Conservation (phyloP, 2,113 vertebrate genomes). For the Bubo blakistoni region DNA sequence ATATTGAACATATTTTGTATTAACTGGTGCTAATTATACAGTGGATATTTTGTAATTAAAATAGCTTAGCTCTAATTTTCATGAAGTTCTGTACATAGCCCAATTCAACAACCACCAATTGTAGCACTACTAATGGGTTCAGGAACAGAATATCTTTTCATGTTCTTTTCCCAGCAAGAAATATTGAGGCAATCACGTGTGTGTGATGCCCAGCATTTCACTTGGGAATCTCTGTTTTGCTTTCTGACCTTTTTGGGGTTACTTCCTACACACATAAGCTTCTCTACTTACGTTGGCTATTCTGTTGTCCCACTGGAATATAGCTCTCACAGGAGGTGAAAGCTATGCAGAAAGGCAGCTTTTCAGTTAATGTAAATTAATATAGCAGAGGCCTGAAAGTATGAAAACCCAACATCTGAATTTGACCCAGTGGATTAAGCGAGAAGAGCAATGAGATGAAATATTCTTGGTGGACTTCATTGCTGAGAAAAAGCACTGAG, state of each 20-base stretch:
- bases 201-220: neutral
- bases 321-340: neutral
- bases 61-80: constrained; percentile 41
- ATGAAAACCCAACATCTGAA: neutral
- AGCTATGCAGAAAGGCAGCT: neutral
- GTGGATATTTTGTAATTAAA: constrained; percentile 50
- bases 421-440: neutral
- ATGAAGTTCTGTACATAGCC: neutral
- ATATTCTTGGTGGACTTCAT: neutral
- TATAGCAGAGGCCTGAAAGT: neutral
- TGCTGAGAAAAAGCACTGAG: neutral
- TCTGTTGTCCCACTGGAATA: neutral
- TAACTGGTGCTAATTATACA: constrained; percentile 33
- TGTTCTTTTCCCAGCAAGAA: neutral
- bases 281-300: neutral
- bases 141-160: neutral
- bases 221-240: neutral
- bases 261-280: neutral
- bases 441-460: neutral
- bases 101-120: neutral
- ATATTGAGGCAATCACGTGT: neutral
- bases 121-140: neutral
- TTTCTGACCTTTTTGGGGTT: neutral
- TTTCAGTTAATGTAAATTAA: neutral
- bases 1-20: constrained; percentile 35